Evolutionary conservation across 2,797 vertebrate genomes (phyloP), one percentile per base, ranked within the genome.

Genomic region (Podarcis lilfordi): DNA sequence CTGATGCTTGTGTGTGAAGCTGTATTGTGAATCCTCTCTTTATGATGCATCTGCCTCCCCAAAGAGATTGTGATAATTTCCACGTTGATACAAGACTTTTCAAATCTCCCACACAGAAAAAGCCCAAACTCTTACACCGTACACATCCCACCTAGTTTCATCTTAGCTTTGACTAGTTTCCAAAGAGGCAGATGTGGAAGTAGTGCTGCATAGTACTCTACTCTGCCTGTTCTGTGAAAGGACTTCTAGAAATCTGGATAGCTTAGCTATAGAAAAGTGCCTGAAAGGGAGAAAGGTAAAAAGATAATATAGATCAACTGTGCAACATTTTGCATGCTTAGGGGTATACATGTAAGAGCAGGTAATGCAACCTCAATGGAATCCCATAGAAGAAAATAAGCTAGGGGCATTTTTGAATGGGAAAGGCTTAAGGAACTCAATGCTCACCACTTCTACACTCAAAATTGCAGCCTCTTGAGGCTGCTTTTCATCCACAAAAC

Each of bases 251-350:
- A 84, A 40, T 75, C 8, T 74, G 23, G 23, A 61, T 15, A 64
- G 13, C 27, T 6, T 21, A 61, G 80, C 55, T 8, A 69, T 27
- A 82, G 1, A 11, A 15, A 40, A 43, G 64, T 37, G 91, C 77
- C 6, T 59, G 2, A 84, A 61, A 40, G 8, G 8, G 90, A 85
- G 4, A 32, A 90, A 78, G 89, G 85, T 40, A 35, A 75, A 82
- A 92, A 91, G 21, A 27, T 13, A 35, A 91, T 89, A 84, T 82
- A 1, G 88, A 74, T 66, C 55, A 88, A 89, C 43, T 15, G 50
- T 76, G 61, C 40, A 91, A 90, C 92, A 93, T 91, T 71, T 86
- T 92, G 84, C 40, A 71, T 88, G 1, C 0, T 84, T 27, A 87
- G 29, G 27, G 37, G 8, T 9, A 77, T 77, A 61, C 29, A 71